These are phyloP conservation scores for Gari tellinella DNA, from an alignment of 2,888 invertebrate genomes.

Conservation along the genomic window DNA sequence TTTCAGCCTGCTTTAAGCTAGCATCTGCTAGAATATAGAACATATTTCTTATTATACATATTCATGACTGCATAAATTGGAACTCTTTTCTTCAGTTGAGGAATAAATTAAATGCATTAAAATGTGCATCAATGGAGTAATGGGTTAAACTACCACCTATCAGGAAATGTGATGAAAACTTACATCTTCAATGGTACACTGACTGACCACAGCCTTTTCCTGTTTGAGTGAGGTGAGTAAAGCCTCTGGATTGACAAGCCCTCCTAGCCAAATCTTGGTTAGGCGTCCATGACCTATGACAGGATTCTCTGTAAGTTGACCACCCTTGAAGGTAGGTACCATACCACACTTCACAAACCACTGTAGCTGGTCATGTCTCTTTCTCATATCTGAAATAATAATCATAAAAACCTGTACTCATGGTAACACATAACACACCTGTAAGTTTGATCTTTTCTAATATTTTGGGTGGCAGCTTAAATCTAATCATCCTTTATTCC, in stretches of 20 bases:
- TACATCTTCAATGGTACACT: constrained; percentile 78
- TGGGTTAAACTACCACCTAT: too few species aligned
- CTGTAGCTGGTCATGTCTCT: constrained; percentile 77
- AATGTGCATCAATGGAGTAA: too few species aligned
- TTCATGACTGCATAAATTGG: too few species aligned
- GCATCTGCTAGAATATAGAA: too few species aligned
- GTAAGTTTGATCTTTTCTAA: too few species aligned
- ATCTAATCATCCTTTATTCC: too few species aligned
- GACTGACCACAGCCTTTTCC: constrained; percentile 80
- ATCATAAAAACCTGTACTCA: background rate
- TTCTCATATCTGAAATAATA: constrained; percentile 77
- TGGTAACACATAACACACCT: too few species aligned
- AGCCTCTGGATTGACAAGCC: constrained; percentile 81
- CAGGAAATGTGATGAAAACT: constrained; percentile 14
- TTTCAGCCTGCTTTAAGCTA: too few species aligned
- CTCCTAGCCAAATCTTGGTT: constrained; percentile 81
- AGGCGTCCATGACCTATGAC: constrained; percentile 76
- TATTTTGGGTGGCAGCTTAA: too few species aligned
- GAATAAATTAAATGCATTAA: too few species aligned
- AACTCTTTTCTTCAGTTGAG: too few species aligned
- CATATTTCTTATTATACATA: too few species aligned
- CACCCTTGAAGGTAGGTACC: constrained; percentile 75
- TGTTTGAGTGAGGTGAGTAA: constrained; percentile 78
- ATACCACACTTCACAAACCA: constrained; percentile 79
- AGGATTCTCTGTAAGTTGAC: constrained; percentile 57